Conservation (phyloP, 1,140 invertebrate genomes). For the Papilio glaucus region DNA sequence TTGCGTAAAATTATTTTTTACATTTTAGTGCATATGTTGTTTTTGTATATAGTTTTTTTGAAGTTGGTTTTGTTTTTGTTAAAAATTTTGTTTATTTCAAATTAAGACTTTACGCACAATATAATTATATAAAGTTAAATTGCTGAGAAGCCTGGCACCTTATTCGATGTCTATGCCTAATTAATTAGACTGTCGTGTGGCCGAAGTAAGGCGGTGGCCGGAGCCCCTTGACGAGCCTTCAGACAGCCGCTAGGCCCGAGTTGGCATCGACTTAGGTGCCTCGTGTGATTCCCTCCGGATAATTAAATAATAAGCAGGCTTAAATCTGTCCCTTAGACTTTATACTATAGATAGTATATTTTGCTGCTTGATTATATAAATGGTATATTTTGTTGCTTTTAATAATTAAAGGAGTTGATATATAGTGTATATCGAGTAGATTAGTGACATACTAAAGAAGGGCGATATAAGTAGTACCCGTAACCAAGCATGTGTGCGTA, state of each 20-base stretch:
- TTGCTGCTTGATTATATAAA: background rate
- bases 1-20: too few species aligned
- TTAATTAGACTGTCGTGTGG: conserved; percentile 69
- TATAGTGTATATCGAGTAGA: too few species aligned
- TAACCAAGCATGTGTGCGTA: too few species aligned
- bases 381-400: background rate
- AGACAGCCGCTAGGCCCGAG: conserved; percentile 63
- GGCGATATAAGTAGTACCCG: too few species aligned
- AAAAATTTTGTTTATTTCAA: too few species aligned
- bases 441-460: too few species aligned
- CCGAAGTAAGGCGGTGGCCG: conserved; percentile 51
- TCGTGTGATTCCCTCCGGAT: conserved; percentile 66
- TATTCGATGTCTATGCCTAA: conserved; percentile 62
- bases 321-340: conserved; percentile 62
- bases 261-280: conserved; percentile 57
- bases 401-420: background rate
- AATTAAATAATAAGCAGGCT: conserved; percentile 75
- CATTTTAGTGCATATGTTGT: too few species aligned
- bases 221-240: conserved; percentile 62
- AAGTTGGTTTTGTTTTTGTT: too few species aligned
- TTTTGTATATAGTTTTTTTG: too few species aligned
- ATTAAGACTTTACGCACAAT: background rate
- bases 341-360: conserved; percentile 35
- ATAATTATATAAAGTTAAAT: conserved; percentile 7
- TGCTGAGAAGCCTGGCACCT: conserved; percentile 7